Evolutionary conservation across 1,140 invertebrate genomes (phyloP), one percentile per base, ranked within the genome.

Genomic region (Phocides pigmalion): DNA sequence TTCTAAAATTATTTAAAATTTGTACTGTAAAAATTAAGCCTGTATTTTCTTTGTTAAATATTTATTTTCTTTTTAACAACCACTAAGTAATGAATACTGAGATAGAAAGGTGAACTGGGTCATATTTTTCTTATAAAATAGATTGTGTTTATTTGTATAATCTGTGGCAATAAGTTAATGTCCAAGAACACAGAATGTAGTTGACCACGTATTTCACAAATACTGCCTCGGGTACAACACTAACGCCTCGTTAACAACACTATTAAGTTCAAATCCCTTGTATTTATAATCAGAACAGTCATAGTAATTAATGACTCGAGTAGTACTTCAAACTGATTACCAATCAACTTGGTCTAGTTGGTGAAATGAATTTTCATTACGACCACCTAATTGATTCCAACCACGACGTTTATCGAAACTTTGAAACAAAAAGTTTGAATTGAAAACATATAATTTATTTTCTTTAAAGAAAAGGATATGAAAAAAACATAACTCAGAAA

Each of bases 211-310:
- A 59, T 47, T 59, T 59, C 56, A 58, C 37, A 58, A 59, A 59
- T 32, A 35, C 16, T 59, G 56, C 42, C 11, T 28, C 42, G 16
- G 56, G 56, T 59, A 59, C 41, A 62, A 66, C 50, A 53, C 49
- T 54, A 53, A 62, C 39, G 39, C 20, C 37, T 66, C 49, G 62
- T 64, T 64, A 46, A 64, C 62, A 54, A 53, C 61, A 63, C 37
- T 53, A 64, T 64, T 64, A 64, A 46, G 41, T 19, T 6, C 62
- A 64, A 56, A 64, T 17, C 51, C 51, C 62, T 64, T 54, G 62
- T 64, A 64, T 22, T 54, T 54, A 44, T 51, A 64, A 64, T 53
- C 56, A 20, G 56, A 61, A 59, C 56, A 61, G 56, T 46, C 51
- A 41, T 59, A 46, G 41, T 61, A 61, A 61, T 47, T 61, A 61